phyloP scores from a whole-genome alignment of 2,797 vertebrate species.

The Phyllotis vaccarum region DNA sequence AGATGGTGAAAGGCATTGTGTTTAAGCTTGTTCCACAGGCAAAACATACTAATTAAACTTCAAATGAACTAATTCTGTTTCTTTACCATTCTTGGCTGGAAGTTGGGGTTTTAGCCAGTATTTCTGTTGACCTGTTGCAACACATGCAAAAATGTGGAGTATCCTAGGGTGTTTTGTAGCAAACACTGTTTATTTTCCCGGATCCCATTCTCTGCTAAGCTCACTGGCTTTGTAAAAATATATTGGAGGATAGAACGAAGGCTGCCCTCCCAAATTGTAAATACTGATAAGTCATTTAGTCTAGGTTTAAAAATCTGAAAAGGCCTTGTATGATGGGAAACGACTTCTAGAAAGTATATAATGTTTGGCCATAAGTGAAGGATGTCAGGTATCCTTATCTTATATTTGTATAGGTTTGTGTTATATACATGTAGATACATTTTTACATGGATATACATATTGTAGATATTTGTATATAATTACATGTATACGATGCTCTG shows the following conservation, averaged over 20 bases:
- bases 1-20: neutral
- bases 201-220: neutral
- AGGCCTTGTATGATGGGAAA: accelerated
- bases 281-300: neutral
- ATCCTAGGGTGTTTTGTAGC: neutral
- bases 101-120: constrained; percentile 56
- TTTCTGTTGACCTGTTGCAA: constrained; percentile 70
- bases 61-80: constrained; percentile 51
- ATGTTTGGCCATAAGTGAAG: neutral
- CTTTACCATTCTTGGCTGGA: constrained; percentile 57
- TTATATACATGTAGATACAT: neutral
- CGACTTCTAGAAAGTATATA: neutral
- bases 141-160: constrained; percentile 64
- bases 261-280: neutral
- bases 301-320: neutral
- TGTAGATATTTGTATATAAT: neutral
- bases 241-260: neutral
- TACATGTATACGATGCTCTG: neutral
- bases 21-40: constrained; percentile 22
- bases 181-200: neutral
- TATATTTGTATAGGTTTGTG: neutral
- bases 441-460: neutral
- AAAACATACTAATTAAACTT: constrained; percentile 57
- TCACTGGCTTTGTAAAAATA: neutral
- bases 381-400: neutral